Conservation (phyloP, 92 coral and sea anemone genomes). For the Epizoanthus illoricatus region DNA sequence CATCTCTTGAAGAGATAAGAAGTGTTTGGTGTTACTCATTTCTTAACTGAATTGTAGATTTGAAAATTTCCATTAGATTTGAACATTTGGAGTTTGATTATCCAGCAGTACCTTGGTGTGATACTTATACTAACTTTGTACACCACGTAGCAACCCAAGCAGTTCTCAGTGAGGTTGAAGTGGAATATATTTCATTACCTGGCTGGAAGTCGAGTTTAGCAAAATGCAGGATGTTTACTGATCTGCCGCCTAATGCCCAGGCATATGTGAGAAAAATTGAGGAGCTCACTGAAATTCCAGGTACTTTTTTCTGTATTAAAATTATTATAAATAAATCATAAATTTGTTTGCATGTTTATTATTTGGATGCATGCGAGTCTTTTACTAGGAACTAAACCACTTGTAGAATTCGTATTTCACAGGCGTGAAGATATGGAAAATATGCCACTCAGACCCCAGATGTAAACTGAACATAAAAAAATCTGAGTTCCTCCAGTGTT, state of each 20-base stretch:
- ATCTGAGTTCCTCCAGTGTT: too few species aligned
- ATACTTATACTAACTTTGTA: neutral
- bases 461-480: too few species aligned
- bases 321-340: neutral
- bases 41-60: neutral
- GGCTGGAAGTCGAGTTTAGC: conserved; percentile 91
- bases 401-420: too few species aligned
- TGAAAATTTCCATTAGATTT: too few species aligned
- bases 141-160: conserved; percentile 77
- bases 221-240: conserved; percentile 73
- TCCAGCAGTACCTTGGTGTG: neutral
- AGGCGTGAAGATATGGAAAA: too few species aligned
- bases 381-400: too few species aligned
- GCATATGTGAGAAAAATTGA: conserved; percentile 82
- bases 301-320: conserved; percentile 28
- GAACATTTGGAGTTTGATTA: too few species aligned
- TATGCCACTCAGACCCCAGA: too few species aligned
- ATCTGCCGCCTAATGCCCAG: conserved; percentile 86
- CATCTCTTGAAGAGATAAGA: neutral
- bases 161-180: conserved; percentile 84
- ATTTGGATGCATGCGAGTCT: neutral
- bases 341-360: neutral
- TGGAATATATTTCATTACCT: conserved; percentile 89
- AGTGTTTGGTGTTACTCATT: too few species aligned
- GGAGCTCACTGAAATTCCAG: conserved; percentile 86